These are phyloP conservation scores for Myrmophylax atrothorax DNA, from an alignment of 2,113 vertebrate species.

Conservation along the genomic window DNA sequence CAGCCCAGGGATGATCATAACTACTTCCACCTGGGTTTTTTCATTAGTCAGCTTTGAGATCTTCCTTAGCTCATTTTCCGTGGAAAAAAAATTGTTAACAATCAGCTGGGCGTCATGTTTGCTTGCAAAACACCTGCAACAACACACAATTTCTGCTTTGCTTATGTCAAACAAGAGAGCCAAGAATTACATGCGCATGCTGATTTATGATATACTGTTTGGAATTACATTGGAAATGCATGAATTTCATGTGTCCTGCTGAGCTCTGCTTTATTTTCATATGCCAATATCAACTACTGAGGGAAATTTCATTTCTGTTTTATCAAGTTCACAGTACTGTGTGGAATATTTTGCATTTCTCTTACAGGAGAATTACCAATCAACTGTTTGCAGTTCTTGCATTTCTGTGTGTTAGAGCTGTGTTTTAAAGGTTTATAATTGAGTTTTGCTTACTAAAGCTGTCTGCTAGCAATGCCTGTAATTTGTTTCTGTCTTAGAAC, in stretches of 20 bases:
- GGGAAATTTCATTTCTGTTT: neutral
- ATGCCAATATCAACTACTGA: constrained; percentile 5
- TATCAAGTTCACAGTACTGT: neutral
- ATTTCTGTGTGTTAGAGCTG: neutral
- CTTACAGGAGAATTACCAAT: neutral
- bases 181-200: constrained; percentile 10
- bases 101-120: neutral
- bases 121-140: constrained; percentile 56
- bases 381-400: neutral
- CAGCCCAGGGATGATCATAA: neutral
- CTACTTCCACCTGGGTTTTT: constrained; percentile 37
- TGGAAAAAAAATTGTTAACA: neutral
- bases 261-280: constrained; percentile 14
- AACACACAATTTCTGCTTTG: neutral
- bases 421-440: neutral
- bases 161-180: constrained; percentile 17
- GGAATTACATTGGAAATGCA: neutral
- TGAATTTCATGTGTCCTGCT: constrained; percentile 17
- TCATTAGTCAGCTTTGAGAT: constrained; percentile 7
- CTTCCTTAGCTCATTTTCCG: constrained; percentile 25
- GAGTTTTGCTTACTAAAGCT: neutral
- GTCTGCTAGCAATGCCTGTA: neutral
- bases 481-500: constrained; percentile 23
- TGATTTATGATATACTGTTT: constrained; percentile 17
- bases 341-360: neutral